phyloP scores from a whole-genome alignment of 2,797 vertebrate genomes.

The Sebastes cheni region DNA sequence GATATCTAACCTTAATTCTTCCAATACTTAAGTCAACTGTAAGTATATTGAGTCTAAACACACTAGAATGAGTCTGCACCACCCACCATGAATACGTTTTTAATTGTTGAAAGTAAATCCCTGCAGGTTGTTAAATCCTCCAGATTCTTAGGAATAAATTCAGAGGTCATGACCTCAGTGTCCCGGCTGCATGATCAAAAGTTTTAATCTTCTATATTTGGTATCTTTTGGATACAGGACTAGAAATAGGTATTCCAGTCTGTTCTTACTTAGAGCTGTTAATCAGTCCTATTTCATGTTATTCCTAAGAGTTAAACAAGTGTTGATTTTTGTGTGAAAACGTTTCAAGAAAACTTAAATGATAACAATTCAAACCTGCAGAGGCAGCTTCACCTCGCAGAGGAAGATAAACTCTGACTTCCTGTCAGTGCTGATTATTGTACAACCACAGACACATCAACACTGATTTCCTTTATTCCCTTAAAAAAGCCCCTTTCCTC shows the following conservation, averaged over 20 bases:
- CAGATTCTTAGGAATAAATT: not conserved
- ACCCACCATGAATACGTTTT: not conserved
- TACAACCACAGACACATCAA: not conserved
- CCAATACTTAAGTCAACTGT: not conserved
- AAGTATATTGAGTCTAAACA: not conserved
- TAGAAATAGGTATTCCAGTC: not conserved
- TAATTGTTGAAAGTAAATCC: not conserved
- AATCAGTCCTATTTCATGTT: not conserved
- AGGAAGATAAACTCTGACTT: constrained; percentile 33
- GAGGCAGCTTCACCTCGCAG: not conserved
- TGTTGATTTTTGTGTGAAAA: not conserved
- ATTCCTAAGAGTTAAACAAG: rapidly evolving
- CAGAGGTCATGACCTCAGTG: not conserved
- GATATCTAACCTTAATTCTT: not conserved
- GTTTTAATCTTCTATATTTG: not conserved
- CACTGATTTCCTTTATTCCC: constrained; percentile 16
- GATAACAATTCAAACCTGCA: constrained; percentile 1
- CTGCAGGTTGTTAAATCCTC: not conserved
- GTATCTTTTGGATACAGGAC: not conserved
- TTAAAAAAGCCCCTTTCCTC: not conserved
- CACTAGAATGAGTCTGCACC: not conserved
- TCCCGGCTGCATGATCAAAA: not conserved
- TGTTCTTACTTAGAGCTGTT: not conserved
- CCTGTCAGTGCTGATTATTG: constrained; percentile 13
- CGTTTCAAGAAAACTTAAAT: not conserved